Conservation (phyloP, 2,113 vertebrate species). For the Apus apus region DNA sequence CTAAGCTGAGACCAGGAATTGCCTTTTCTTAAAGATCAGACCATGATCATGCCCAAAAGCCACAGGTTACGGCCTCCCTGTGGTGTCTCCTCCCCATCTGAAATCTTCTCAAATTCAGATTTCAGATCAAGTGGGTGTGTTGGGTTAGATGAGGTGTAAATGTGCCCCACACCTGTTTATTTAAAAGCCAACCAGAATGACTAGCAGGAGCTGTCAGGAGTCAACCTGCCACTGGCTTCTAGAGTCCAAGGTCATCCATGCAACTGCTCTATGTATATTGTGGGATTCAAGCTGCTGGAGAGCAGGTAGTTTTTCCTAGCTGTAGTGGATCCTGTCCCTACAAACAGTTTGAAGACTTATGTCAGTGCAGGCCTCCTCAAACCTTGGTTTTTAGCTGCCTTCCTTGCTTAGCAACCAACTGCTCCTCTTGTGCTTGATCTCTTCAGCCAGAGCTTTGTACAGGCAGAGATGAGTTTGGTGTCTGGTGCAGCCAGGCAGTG, state of each 20-base stretch:
- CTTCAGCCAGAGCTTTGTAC: background rate
- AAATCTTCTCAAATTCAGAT: background rate
- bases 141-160: background rate
- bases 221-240: fast-evolving
- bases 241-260: fast-evolving
- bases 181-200: background rate
- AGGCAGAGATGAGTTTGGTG: background rate
- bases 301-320: background rate
- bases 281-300: background rate
- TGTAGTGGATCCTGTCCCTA: background rate
- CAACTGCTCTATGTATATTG: fast-evolving
- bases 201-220: fast-evolving
- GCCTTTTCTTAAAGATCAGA: background rate
- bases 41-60: background rate
- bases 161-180: background rate
- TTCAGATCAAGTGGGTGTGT: background rate
- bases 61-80: background rate
- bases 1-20: background rate
- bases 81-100: too few species aligned
- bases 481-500: background rate
- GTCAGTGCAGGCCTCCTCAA: background rate
- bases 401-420: background rate
- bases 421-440: fast-evolving
- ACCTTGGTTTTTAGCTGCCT: background rate
- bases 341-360: background rate